Base-by-base conservation (phyloP, 2,888 invertebrate genomes). In the Noctua fimbriata region DNA sequence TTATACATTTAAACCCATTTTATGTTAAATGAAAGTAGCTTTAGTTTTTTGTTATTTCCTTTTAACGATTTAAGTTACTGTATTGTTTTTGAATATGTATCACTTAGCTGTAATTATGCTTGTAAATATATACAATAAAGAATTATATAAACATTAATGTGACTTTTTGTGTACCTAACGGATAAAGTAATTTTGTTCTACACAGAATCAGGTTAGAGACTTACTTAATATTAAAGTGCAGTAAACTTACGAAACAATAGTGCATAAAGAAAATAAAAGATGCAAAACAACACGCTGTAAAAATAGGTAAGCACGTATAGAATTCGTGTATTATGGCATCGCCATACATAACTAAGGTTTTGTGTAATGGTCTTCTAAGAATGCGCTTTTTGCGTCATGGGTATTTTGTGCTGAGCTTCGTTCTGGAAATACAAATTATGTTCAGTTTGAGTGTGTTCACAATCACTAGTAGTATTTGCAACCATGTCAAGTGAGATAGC, bases 111-210 rank as follows among this genome's bases (percentile, higher is more conserved):
- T 94, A 94, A 93, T 92, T 92, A 93, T 91, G 94, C 94, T 96
- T 96, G 96, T 96, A 96, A 95, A 96, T 96, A 96, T 96, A 96
- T 96, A 95, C 94, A 95, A 95, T 96, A 95, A 95, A 95, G 77
- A 89, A 89, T 89, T 88, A 86, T 90, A 79, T 81, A 77, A 84
- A 82, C 28, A 58, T 78, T 69, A 60, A 47, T 36, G 4, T 49
- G 49, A 9, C 0, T 82, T 10, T 67, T 44, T 44, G 44, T 67
- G 18, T 44, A 9, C n/a, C n/a, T 41, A 16, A 44, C 44, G 18
- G n/a, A 49, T 70, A 60, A 70, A 21, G 52, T 58, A 55, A 83
- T 69, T 63, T 79, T 49, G 24, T 21, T 79, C 55, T 21, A 55
- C 21, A 69, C 60, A 36, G 4, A 70, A 80, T 24, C 67, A 63